Evolutionary conservation across 2,888 invertebrate species (phyloP).

Genomic region (Tetranychus piercei): DNA sequence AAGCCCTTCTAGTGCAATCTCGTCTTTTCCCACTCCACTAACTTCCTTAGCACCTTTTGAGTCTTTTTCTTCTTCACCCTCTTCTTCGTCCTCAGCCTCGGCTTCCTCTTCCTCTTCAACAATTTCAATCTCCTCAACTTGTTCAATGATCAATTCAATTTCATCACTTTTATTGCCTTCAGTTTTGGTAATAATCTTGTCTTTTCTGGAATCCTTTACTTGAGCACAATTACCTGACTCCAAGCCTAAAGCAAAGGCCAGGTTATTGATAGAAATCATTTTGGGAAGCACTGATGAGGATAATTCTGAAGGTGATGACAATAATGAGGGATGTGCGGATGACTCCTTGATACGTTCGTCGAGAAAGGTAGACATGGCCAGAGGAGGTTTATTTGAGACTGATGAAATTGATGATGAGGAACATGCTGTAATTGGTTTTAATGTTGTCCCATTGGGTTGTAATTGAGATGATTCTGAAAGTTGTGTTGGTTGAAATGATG

Average conservation of each 20-base stretch:
- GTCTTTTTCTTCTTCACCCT: neutral
- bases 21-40: neutral
- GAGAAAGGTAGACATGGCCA: neutral
- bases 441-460: neutral
- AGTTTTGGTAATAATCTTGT: neutral
- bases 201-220: neutral
- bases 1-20: neutral
- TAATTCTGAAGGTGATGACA: neutral
- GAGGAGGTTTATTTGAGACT: neutral
- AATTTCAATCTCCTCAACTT: neutral
- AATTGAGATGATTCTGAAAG: neutral
- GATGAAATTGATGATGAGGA: neutral
- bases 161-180: neutral
- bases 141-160: neutral
- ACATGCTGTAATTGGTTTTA: neutral
- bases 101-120: neutral
- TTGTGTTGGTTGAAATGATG: neutral
- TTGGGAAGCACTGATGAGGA: neutral
- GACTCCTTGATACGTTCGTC: neutral
- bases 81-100: neutral
- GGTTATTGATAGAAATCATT: slow-evolving; percentile 3
- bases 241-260: slow-evolving; percentile 1
- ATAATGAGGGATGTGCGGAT: neutral
- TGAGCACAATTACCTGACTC: neutral
- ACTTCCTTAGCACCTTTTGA: neutral